Percentiles rank a stretch among this genome's conserved stretches.
Conservation (phyloP, 2,113 vertebrate species). For the Triplophysa siluroides region DNA sequence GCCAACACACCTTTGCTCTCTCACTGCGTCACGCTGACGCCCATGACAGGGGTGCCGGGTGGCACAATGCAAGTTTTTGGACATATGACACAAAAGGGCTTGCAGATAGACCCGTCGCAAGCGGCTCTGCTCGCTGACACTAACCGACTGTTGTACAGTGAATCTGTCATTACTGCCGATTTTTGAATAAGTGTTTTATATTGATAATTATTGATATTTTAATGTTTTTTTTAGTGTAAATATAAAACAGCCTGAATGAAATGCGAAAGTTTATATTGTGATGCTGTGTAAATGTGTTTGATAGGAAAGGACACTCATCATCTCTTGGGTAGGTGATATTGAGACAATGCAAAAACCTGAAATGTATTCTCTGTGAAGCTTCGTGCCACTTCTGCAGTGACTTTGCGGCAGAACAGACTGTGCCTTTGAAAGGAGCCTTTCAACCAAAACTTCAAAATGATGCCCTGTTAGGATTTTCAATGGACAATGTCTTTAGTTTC, state of each 20-base stretch:
- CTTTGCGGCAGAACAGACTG: neutral
- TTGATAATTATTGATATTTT: constrained; percentile 64
- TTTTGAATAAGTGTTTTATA: constrained; percentile 75
- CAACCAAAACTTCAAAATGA: constrained; percentile 9
- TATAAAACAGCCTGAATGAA: constrained; percentile 73
- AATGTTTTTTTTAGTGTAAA: constrained; percentile 69
- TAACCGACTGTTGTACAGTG: constrained; percentile 85
- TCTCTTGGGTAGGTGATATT: constrained; percentile 22
- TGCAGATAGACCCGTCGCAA: constrained; percentile 88
- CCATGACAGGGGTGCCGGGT: constrained; percentile 69
- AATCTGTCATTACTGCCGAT: constrained; percentile 90
- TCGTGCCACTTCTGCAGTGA: constrained; percentile 9
- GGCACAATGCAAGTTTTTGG: constrained; percentile 81
- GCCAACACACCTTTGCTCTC: constrained; percentile 95
- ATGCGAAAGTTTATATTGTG: constrained; percentile 83
- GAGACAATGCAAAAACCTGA: neutral
- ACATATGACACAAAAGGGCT: constrained; percentile 85
- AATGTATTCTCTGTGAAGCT: constrained; percentile 32
- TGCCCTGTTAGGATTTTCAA: constrained; percentile 16
- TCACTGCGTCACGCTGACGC: constrained; percentile 84
- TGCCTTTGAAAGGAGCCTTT: constrained; percentile 12
- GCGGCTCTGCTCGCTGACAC: constrained; percentile 84
- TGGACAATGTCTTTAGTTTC: neutral
- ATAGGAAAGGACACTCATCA: constrained; percentile 18
- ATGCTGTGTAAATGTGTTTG: constrained; percentile 54